Base-by-base conservation (phyloP, 2,888 invertebrate species). In the Hofmannophila pseudospretella region DNA sequence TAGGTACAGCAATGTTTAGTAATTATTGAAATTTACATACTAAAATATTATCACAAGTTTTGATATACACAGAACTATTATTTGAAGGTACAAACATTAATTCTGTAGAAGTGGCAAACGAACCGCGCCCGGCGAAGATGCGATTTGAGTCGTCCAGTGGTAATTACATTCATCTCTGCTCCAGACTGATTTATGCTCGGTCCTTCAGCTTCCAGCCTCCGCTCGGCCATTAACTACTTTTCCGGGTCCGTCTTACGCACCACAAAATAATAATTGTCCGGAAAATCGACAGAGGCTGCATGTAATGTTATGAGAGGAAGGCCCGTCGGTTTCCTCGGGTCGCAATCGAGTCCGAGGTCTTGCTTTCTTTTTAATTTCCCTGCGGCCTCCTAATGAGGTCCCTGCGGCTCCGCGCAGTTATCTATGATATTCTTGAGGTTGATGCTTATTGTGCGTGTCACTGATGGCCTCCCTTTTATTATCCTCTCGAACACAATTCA, bases 311-410 rank as follows among this genome's bases (percentile, higher is more conserved):
- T 82, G 82, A 82, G 85, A 79, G 79, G 76, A 77, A 79, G 77
- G 73, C 66, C 74, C 68, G 62, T 65, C 76, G 79, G 79, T 81
- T 80, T 69, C 77, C 78, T 76, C 69, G 67, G 67, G 67, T 64
- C 74, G 77, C 81, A 82, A 81, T 85, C 76, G 85, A 80, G 86
- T 85, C 85, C 86, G 75, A 84, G 81, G 73, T 81, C 78, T 85
- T 85, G 84, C 72, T 88, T 86, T 85, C 86, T 86, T 86, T 86
- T 86, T 86, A 87, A 88, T 88, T 88, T 88, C 88, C 88, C 88
- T 78, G 79, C 80, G 86, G 86, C 67, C 82, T 76, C 81, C 84
- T 86, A 86, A 86, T 86, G 86, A 86, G 82, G 74, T 82, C 86
- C 79, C 82, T 61, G 66, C 67, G 77, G 76, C 27, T 27, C 27